A percentile compares a stretch with the other conserved stretches of the same genome.
These are phyloP conservation scores for Laothoe populi DNA, from an alignment of 2,888 invertebrate species.

Conservation along the genomic window DNA sequence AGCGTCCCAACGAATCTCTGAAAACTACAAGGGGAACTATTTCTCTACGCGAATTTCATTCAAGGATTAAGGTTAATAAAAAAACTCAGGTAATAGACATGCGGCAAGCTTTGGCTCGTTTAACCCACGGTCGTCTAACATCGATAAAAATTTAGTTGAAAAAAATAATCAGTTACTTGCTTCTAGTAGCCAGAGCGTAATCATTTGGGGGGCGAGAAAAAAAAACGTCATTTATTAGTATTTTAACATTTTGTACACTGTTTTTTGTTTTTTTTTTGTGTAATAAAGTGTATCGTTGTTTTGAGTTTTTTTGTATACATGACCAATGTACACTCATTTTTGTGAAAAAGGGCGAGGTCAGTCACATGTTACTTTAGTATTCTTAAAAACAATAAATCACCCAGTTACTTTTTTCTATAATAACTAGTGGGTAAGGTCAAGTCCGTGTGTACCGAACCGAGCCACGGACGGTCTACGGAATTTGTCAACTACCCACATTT, in stretches of 20 bases:
- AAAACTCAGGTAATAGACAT: constrained; percentile 55
- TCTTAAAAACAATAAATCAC: background rate
- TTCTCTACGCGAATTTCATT: constrained; percentile 71
- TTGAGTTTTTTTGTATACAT: background rate
- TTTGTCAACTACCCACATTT: no score
- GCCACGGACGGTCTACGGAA: no score
- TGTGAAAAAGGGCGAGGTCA: background rate
- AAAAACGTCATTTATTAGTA: constrained; percentile 54
- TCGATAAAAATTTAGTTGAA: constrained; percentile 51
- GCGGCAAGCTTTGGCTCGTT: constrained; percentile 65
- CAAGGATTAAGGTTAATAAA: constrained; percentile 50
- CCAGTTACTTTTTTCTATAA: no score
- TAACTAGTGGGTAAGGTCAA: no score
- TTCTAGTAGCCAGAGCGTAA: constrained; percentile 85
- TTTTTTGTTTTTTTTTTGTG: constrained; percentile 17
- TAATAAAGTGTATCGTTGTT: background rate
- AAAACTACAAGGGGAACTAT: constrained; percentile 73
- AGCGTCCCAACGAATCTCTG: constrained; percentile 80
- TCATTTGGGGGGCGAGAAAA: constrained; percentile 65
- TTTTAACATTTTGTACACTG: constrained; percentile 41
- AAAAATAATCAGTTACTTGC: constrained; percentile 75
- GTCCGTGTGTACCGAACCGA: no score
- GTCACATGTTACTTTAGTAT: background rate
- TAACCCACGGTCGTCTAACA: constrained; percentile 68
- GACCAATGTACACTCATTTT: background rate